phyloP scores from a whole-genome alignment of 2,888 invertebrate species.

The Acanthopleura granulata region DNA sequence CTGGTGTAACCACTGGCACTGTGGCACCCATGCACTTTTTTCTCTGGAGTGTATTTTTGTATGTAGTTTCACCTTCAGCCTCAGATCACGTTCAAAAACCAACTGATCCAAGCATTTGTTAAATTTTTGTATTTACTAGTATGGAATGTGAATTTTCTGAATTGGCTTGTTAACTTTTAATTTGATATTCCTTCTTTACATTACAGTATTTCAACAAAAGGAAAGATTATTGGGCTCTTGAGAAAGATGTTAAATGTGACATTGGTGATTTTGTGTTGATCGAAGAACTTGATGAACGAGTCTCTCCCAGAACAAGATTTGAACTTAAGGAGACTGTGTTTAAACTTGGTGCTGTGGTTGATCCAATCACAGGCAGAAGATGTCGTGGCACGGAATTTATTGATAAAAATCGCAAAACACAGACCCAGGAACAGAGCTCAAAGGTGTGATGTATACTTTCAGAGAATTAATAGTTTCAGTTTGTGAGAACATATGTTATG shows the following conservation, averaged over 20 bases:
- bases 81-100: no score
- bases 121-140: no score
- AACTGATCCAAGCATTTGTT: no score
- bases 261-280: conserved; percentile 52
- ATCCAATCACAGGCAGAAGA: conserved; percentile 58
- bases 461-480: no score
- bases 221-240: conserved; percentile 42
- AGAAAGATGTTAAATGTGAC: conserved; percentile 27
- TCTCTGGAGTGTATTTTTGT: no score
- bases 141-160: no score
- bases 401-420: conserved; percentile 41
- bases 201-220: conserved; percentile 53
- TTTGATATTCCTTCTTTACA: neutral
- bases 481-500: no score
- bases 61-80: no score
- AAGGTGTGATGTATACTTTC: no score
- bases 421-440: neutral
- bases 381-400: conserved; percentile 55
- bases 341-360: conserved; percentile 49
- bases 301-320: conserved; percentile 37
- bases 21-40: neutral
- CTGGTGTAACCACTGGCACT: neutral
- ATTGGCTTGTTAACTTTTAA: no score
- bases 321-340: conserved; percentile 49
- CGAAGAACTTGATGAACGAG: conserved; percentile 34